These are phyloP conservation scores for Anomalospiza imberbis DNA, from an alignment of 2,797 vertebrate genomes.

Conservation along the genomic window DNA sequence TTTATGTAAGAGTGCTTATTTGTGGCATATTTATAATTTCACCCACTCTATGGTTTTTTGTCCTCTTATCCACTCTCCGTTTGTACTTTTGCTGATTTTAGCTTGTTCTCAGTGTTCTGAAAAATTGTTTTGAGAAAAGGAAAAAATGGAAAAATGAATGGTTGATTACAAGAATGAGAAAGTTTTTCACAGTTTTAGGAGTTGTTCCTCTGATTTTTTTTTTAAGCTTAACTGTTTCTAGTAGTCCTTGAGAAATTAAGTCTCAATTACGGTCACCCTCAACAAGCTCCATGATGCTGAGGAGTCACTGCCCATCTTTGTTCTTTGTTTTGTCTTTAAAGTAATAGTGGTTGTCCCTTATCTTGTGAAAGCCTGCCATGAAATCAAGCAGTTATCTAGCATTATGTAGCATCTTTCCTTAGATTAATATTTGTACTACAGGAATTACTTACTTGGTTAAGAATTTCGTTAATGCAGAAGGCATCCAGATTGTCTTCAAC, in stretches of 20 bases:
- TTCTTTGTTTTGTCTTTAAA: background rate
- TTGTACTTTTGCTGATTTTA: background rate
- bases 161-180: background rate
- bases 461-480: background rate
- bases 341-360: background rate
- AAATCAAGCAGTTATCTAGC: background rate
- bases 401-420: background rate
- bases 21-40: background rate
- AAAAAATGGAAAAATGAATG: background rate
- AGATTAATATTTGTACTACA: background rate
- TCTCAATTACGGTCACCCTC: background rate
- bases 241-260: background rate
- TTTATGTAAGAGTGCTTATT: background rate
- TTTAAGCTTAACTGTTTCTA: background rate
- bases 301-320: background rate
- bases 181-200: background rate
- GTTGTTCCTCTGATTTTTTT: background rate
- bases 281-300: background rate
- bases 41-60: background rate
- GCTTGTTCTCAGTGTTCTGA: background rate
- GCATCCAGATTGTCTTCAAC: background rate
- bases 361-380: background rate
- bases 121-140: background rate
- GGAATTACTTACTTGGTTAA: background rate
- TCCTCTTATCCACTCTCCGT: background rate